These are phyloP conservation scores for Ciona savignyi DNA, from an alignment of 23 tunicate genomes.

Conservation along the genomic window DNA sequence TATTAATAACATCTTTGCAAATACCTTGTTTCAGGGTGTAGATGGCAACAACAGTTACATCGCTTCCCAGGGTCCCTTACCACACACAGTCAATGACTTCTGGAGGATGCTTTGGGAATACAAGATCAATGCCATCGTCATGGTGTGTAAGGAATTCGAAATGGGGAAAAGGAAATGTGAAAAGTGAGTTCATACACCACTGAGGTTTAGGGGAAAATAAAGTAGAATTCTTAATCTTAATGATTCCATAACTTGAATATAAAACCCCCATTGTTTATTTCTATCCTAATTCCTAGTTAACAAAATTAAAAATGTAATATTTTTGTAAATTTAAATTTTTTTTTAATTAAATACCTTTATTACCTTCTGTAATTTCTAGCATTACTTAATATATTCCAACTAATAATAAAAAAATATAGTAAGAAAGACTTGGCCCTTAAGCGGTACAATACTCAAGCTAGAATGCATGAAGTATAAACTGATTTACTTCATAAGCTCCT, in stretches of 20 bases:
- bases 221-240: background rate
- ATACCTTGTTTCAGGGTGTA: slow-evolving; percentile 43
- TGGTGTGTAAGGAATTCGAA: slow-evolving; percentile 87
- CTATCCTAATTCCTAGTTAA: too few species aligned
- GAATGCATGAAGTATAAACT: too few species aligned
- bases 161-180: slow-evolving; percentile 82
- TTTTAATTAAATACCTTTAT: too few species aligned
- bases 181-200: slow-evolving; percentile 51
- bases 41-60: slow-evolving; percentile 36
- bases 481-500: too few species aligned
- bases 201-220: too few species aligned
- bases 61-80: slow-evolving; percentile 89
- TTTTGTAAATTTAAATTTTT: too few species aligned
- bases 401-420: too few species aligned
- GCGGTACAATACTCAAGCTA: too few species aligned
- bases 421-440: too few species aligned
- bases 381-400: too few species aligned
- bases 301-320: too few species aligned
- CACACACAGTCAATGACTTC: slow-evolving; percentile 68
- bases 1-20: background rate
- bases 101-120: slow-evolving; percentile 82
- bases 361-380: too few species aligned
- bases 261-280: background rate
- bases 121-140: slow-evolving; percentile 48
- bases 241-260: background rate